Evolutionary conservation across 2,797 vertebrate genomes (phyloP), one percentile per base, ranked within the genome.

Genomic region (Syndactyla subalaris): DNA sequence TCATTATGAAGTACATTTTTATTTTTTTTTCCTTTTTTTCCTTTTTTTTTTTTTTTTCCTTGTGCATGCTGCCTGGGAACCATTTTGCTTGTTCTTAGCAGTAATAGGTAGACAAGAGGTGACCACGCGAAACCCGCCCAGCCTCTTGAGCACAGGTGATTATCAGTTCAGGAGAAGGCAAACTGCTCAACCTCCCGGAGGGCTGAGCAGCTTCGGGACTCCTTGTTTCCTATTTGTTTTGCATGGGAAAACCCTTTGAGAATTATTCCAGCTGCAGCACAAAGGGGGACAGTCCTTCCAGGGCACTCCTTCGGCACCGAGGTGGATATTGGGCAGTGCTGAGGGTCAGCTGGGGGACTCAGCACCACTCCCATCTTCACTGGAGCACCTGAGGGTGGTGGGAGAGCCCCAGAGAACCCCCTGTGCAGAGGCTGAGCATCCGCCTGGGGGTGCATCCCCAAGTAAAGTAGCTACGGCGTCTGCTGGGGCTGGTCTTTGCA

Each of bases 131-230:
- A 99, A 98, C 98, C 99, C 98, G 82, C 98, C 99, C 99, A 98
- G 98, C 98, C 98, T 99, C 98, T 98, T 99, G 97, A 99, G 98
- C 98, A 99, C 99, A 99, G 99, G 99, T 99, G 99, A 99, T 99
- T 99, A 99, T 98, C 98, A 98, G 95, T 62, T 94, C 95, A 97
- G 94, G 97, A 94, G 88, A 67, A 93, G 92, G 71, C 90, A 76
- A 87, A 67, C 76, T 81, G 81, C 24, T 59, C 76, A 66, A 54
- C 57, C 76, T 90, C 71, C 72, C 79, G 43, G 36, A 73, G 78
- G 32, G n/a, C 86, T 89, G 90, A 93, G 85, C 89, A 94, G 71
- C 87, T 74, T 75, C 23, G 0, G 55, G 74, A 57, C 65, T 91
- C 89, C 62, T 94, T 34, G 29, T 67, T 92, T 82, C 15, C 11